Conservation (phyloP, 2,888 invertebrate species). For the Steinernema carpocapsae region DNA sequence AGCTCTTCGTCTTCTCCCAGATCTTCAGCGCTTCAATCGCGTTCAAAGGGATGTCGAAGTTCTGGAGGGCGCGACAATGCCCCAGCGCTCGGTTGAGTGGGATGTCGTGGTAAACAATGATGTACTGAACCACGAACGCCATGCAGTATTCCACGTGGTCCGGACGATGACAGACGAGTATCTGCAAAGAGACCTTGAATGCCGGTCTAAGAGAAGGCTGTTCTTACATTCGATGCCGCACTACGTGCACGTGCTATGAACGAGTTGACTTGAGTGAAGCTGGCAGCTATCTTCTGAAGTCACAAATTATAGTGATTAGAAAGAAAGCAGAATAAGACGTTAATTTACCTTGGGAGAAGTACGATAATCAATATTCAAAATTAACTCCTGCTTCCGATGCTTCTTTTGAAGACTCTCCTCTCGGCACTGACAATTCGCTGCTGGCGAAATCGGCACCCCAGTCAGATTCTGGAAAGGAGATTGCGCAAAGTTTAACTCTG, state of each 20-base stretch:
- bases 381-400: not conserved
- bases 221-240: conserved; percentile 12
- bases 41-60: not conserved
- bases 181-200: not conserved
- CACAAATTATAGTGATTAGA: not conserved
- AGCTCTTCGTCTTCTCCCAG: not conserved
- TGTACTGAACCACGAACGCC: conserved; percentile 16
- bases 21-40: conserved; percentile 8
- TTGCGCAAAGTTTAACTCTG: not conserved
- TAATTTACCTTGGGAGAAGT: not conserved
- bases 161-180: not conserved
- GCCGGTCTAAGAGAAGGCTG: not conserved
- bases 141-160: conserved; percentile 20
- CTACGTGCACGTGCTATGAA: not conserved
- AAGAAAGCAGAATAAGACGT: not conserved
- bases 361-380: not conserved
- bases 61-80: conserved; percentile 12
- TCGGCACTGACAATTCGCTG: not conserved
- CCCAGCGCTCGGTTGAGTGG: not conserved
- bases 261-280: not conserved
- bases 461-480: not conserved
- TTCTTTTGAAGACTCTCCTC: not conserved
- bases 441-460: not conserved
- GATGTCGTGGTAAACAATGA: conserved; percentile 23
- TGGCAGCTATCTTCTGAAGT: not conserved